Conservation (phyloP, 2,888 invertebrate genomes). For the Stratiomys singularior region DNA sequence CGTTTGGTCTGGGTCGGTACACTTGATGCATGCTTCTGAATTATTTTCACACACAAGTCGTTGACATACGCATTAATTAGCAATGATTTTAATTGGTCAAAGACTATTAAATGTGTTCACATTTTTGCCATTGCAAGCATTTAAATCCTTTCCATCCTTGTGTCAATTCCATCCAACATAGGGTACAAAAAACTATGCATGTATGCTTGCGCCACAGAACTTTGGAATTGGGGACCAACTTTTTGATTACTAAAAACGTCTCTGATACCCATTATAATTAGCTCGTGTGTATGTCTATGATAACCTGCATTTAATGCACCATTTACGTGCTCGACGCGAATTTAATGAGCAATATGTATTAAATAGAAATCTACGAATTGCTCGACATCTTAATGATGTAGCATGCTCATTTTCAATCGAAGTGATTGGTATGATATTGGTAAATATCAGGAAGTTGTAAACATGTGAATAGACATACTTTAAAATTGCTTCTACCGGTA, state of each 20-base stretch:
- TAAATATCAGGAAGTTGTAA: too few relatives aligned
- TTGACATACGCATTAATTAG: slow-evolving; percentile 45
- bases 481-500: too few relatives aligned
- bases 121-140: not conserved
- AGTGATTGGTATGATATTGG: too few relatives aligned
- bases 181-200: too few relatives aligned
- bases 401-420: too few relatives aligned
- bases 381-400: not conserved
- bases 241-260: slow-evolving; percentile 5
- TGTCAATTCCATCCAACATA: not conserved
- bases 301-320: slow-evolving; percentile 17
- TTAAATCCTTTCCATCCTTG: not conserved
- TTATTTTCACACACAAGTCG: slow-evolving; percentile 42
- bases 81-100: slow-evolving; percentile 29
- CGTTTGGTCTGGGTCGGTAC: too few relatives aligned
- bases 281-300: not conserved
- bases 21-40: not conserved
- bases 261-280: slow-evolving; percentile 3
- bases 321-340: slow-evolving; percentile 18
- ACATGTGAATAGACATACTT: too few relatives aligned
- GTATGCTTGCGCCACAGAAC: too few relatives aligned
- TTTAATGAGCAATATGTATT: slow-evolving; percentile 28
- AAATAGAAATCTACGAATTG: slow-evolving; percentile 8
- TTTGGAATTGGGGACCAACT: not conserved
- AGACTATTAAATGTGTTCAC: not conserved